Conservation (phyloP, 2,888 invertebrate species). For the Cryptosula pallasiana region DNA sequence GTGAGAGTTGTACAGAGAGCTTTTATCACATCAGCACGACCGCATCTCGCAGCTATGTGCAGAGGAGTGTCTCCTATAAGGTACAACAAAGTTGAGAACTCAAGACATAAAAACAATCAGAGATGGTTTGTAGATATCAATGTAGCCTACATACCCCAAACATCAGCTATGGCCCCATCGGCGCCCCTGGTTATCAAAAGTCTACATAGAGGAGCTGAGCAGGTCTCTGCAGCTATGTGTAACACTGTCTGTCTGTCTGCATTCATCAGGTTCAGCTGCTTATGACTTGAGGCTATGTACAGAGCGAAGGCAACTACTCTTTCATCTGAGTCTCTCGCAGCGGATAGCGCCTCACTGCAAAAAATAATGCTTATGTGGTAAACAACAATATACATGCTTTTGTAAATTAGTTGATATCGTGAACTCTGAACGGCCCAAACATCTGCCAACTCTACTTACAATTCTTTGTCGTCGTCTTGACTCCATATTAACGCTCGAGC, state of each 20-base stretch:
- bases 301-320: not conserved
- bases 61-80: slow-evolving; percentile 11
- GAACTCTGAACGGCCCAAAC: too few relatives aligned
- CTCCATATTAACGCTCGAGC: not conserved
- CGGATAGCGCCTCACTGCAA: not conserved
- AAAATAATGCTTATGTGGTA: not conserved
- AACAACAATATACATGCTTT: not conserved
- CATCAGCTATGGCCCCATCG: slow-evolving; percentile 1
- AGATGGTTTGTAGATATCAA: not conserved
- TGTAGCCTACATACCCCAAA: slow-evolving; percentile 1
- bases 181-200: not conserved
- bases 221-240: not conserved
- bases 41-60: not conserved
- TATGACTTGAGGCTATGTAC: not conserved
- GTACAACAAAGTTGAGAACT: not conserved
- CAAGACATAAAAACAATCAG: too few relatives aligned
- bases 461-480: slow-evolving; percentile 9
- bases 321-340: not conserved
- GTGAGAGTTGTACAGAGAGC: not conserved
- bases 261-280: slow-evolving; percentile 2
- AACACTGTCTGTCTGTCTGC: not conserved
- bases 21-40: slow-evolving; percentile 4
- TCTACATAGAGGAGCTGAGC: not conserved
- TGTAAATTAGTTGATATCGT: too few relatives aligned
- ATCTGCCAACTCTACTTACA: too few relatives aligned